Base-by-base conservation (phyloP, 2,888 invertebrate genomes). In the Eristalinus sepulchralis region DNA sequence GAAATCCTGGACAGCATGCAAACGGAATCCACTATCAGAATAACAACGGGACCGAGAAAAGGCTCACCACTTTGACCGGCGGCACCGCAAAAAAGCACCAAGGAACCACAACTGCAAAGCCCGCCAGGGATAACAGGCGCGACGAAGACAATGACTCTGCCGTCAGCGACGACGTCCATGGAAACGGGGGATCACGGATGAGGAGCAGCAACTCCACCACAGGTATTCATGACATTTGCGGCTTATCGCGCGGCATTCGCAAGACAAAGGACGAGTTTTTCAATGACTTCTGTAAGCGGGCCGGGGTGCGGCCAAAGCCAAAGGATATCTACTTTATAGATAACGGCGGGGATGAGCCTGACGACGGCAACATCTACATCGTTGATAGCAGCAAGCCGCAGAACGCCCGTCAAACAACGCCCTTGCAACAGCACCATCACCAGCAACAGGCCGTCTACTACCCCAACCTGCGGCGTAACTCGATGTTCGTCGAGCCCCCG, bases 231-330 rank as follows among this genome's bases (percentile, higher is more conserved):
- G 88, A 89, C 72, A 89, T 89, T 78, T 92, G 92, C 64, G 92
- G 92, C 22, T 87, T 92, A 11, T 92, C 91, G 79, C 90, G 92
- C 9, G 90, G 91, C 11, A 89, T 92, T 73, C 90, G 92, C 22
- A 92, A 92, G 88, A 91, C 92, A 68, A 92, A 92, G 89, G 92
- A 92, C 83, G 92, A 92, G 78, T 89, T 92, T n/a, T 92, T 92
- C 85, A 90, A 91, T 76, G 92, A 92, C 80, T 92, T 92, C 80
- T 92, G 92, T 83, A 91, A 91, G 72, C 89, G 90, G 13, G 91
- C 92, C 47, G 92, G 92, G 34, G 89, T 90, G 71, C 91, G 92
- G 36, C 90, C 90, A 82, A 92, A 91, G 72, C 92, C 92, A 3
- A 92, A 92, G 83, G 91, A 93, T 79, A 92, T 92, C 36, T 93